Percentiles rank a stretch among this genome's conserved stretches.
These are phyloP conservation scores for Siphamia tubifer DNA, from an alignment of 2,113 vertebrate species.

Conservation along the genomic window DNA sequence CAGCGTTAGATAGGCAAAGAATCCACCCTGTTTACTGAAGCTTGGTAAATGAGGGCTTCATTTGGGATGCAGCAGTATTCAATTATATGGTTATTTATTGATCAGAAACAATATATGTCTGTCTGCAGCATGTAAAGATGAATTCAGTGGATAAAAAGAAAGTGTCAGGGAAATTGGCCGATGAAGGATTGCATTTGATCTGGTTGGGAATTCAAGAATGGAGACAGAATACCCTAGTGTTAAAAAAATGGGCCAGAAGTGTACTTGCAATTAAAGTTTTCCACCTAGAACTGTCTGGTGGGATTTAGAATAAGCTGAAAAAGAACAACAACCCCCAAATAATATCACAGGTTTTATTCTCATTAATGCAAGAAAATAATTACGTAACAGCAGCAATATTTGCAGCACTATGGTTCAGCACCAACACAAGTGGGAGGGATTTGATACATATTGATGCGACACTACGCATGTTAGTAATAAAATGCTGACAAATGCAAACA, in stretches of 20 bases:
- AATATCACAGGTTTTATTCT: not conserved
- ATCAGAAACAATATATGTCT: constrained; percentile 77
- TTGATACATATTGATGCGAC: no score
- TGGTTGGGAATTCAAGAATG: constrained; percentile 70
- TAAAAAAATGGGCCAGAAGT: constrained; percentile 52
- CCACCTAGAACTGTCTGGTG: constrained; percentile 56
- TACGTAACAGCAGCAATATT: not conserved
- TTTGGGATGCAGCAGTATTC: constrained; percentile 79
- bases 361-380: not conserved
- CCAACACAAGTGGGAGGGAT: no score
- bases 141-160: constrained; percentile 68
- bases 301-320: constrained; percentile 51
- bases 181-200: constrained; percentile 79
- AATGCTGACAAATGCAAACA: no score
- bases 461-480: no score
- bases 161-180: constrained; percentile 75
- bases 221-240: constrained; percentile 69
- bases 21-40: constrained; percentile 75
- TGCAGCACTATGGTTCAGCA: not conserved
- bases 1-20: constrained; percentile 74
- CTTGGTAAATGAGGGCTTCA: constrained; percentile 80
- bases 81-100: constrained; percentile 81
- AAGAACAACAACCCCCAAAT: constrained; percentile 30
- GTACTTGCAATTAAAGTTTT: constrained; percentile 69
- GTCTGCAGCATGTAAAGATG: constrained; percentile 70